These are phyloP conservation scores for Schmidtea mediterranea DNA, from an alignment of 1,140 invertebrate genomes.

Conservation along the genomic window DNA sequence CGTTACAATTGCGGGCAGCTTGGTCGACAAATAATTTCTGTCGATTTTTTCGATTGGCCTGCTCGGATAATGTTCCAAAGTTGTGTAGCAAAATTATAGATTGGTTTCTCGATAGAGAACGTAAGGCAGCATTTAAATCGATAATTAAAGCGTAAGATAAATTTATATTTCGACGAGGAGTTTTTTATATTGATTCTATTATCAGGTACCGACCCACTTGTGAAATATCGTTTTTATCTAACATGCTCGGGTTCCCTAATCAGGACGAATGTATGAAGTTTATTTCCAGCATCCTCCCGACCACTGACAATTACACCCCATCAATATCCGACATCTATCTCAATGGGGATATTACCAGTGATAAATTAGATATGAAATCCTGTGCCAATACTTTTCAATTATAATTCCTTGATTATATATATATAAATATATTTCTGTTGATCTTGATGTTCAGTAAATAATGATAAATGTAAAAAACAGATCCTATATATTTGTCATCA, in stretches of 20 bases:
- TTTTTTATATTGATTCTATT: no score
- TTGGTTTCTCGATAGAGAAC: conserved; percentile 73
- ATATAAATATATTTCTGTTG: no score
- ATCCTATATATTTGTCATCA: no score
- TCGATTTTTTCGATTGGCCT: no score
- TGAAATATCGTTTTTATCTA: conserved; percentile 50
- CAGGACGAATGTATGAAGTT: conserved; percentile 54
- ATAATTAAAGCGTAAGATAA: conserved; percentile 87
- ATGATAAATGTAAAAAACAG: no score
- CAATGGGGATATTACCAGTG: no score
- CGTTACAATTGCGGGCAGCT: conserved; percentile 55
- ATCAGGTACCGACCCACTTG: conserved; percentile 44
- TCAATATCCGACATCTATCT: no score
- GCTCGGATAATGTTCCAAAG: conserved; percentile 37
- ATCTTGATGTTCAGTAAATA: no score
- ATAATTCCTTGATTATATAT: no score
- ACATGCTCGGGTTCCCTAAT: conserved; percentile 56
- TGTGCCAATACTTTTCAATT: no score
- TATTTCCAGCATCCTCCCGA: conserved; percentile 24
- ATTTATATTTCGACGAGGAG: conserved; percentile 29
- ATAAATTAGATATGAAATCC: no score
- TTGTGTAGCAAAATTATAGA: conserved; percentile 90
- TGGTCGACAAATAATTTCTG: conserved; percentile 42
- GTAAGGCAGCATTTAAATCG: conserved; percentile 57
- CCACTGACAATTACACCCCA: no score